A percentile compares a stretch with the other conserved stretches of the same genome.
These are phyloP conservation scores for Danionella cerebrum DNA, from an alignment of 2,113 vertebrate species.

Conservation along the genomic window DNA sequence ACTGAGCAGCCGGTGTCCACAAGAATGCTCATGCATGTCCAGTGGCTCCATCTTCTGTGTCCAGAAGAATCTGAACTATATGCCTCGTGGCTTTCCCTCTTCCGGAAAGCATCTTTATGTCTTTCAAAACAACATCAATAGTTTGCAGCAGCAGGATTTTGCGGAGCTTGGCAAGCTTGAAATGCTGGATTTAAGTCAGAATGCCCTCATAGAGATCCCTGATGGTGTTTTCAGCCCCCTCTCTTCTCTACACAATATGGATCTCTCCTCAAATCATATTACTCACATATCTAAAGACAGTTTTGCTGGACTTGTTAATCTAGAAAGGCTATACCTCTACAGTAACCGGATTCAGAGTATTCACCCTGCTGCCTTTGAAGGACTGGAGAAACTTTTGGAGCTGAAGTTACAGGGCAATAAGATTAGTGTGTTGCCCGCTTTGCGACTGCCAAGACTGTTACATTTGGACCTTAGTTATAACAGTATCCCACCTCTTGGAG, in stretches of 20 bases:
- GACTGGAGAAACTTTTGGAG: conserved; percentile 78
- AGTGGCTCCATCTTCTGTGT: conserved; percentile 52
- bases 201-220: conserved; percentile 76
- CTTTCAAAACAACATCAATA: conserved; percentile 82
- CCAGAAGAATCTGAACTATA: conserved; percentile 33
- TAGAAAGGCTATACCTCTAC: conserved; percentile 89
- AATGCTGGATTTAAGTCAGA: conserved; percentile 90
- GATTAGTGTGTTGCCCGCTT: conserved; percentile 66
- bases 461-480: conserved; percentile 92
- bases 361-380: conserved; percentile 75
- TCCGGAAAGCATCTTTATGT: conserved; percentile 71
- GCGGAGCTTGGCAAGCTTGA: conserved; percentile 65
- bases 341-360: conserved; percentile 80
- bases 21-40: conserved; percentile 42
- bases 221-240: conserved; percentile 77
- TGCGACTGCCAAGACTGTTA: conserved; percentile 75
- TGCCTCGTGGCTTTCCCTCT: conserved; percentile 69
- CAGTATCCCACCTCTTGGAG: conserved; percentile 58
- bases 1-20: conserved; percentile 53
- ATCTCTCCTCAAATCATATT: conserved; percentile 87
- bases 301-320: conserved; percentile 74
- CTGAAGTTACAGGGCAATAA: conserved; percentile 88
- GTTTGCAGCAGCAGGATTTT: conserved; percentile 70
- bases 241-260: conserved; percentile 78
- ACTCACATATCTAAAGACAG: conserved; percentile 80